phyloP scores from a whole-genome alignment of 1,140 invertebrate species.

The Pseudachorutes palmiensis region DNA sequence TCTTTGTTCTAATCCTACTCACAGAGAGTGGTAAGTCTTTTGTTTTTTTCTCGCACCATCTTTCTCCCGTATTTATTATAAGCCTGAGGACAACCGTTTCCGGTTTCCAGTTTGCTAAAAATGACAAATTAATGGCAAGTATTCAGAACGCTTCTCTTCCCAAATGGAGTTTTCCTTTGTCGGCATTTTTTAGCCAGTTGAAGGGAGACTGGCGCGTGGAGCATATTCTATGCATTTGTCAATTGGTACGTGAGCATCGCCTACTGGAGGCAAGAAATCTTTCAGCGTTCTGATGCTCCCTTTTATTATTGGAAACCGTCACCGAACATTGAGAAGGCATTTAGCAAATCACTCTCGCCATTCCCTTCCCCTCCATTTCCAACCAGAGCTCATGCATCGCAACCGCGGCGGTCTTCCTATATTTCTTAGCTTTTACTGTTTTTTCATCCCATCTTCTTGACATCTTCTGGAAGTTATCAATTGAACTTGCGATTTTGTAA shows the following conservation, averaged over 20 bases:
- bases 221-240: no score
- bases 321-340: constrained; percentile 3
- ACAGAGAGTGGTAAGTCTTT: constrained; percentile 35
- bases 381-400: not conserved
- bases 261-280: not conserved
- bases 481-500: not conserved
- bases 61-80: not conserved
- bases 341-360: not conserved
- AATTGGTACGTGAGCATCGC: no score
- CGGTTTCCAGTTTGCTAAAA: no score
- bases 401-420: not conserved
- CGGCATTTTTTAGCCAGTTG: no score
- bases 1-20: constrained; percentile 34
- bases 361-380: not conserved
- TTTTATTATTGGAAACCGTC: not conserved
- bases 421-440: not conserved
- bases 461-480: constrained; percentile 10
- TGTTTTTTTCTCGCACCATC: constrained; percentile 9
- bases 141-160: no score
- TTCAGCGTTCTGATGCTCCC: not conserved
- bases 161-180: no score
- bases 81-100: no score
- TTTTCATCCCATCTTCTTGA: not conserved
- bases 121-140: no score
- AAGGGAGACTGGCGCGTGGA: no score